Percentiles rank a stretch among this genome's conserved stretches.
phyloP scores from a whole-genome alignment of 2,888 invertebrate species.

The Trichopria drosophilae region DNA sequence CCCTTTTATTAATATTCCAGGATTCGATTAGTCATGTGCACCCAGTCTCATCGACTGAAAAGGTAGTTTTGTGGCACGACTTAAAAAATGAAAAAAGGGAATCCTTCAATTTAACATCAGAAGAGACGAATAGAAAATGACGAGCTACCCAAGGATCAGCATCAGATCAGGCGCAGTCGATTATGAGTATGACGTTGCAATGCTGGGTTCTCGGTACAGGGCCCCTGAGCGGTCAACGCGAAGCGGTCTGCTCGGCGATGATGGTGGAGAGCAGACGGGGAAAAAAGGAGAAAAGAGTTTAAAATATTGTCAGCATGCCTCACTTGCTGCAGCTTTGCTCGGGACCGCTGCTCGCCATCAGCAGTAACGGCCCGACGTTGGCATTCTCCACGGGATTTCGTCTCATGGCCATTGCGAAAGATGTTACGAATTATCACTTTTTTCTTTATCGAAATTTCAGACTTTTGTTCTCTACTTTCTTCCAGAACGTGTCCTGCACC shows the following conservation, averaged over 20 bases:
- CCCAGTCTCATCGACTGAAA: too few species aligned
- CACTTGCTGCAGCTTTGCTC: background rate
- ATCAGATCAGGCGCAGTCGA: too few species aligned
- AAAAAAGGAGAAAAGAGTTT: constrained; percentile 5
- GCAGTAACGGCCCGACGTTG: too few species aligned
- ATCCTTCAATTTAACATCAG: too few species aligned
- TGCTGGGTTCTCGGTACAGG: constrained; percentile 4
- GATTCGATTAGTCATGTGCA: too few species aligned
- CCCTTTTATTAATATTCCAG: too few species aligned
- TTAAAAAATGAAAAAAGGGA: too few species aligned
- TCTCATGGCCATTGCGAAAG: constrained; percentile 24
- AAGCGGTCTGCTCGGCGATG: background rate
- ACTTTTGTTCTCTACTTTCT: too few species aligned
- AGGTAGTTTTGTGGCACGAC: too few species aligned
- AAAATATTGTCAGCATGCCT: constrained; percentile 9
- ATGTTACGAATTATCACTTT: constrained; percentile 31
- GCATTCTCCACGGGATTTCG: constrained; percentile 15
- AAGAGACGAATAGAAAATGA: constrained; percentile 21
- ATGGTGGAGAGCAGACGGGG: background rate
- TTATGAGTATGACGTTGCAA: constrained; percentile 15
- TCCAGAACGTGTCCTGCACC: too few species aligned
- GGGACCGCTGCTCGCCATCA: too few species aligned
- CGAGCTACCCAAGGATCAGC: constrained; percentile 6
- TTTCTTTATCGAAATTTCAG: too few species aligned
- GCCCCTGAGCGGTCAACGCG: constrained; percentile 8